Conservation (phyloP, 2,113 vertebrate genomes). For the Macquaria ambigua region DNA sequence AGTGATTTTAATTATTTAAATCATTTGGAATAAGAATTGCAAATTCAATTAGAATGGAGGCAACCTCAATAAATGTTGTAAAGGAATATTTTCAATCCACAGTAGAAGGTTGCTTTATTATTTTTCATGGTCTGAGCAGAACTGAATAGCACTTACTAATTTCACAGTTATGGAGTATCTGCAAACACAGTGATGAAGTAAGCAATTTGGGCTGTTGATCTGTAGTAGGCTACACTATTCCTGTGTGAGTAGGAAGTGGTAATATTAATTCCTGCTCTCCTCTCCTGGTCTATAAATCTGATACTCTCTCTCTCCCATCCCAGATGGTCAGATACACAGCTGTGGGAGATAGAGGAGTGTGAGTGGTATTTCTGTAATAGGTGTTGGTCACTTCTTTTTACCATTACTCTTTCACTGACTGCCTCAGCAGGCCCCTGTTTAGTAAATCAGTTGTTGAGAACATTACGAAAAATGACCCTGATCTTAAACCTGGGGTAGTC, state of each 20-base stretch:
- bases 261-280: conserved; percentile 71
- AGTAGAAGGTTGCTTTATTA: conserved; percentile 10
- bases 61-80: conserved; percentile 1
- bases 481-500: conserved; percentile 49
- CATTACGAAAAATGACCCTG: conserved; percentile 60
- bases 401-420: conserved; percentile 72
- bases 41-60: background rate
- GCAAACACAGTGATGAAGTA: conserved; percentile 47
- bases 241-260: conserved; percentile 66
- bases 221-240: conserved; percentile 42
- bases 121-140: conserved; percentile 13
- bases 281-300: conserved; percentile 65
- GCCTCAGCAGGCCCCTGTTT: conserved; percentile 64
- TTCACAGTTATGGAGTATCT: conserved; percentile 34
- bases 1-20: background rate
- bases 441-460: conserved; percentile 61
- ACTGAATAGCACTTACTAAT: conserved; percentile 36
- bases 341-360: conserved; percentile 37
- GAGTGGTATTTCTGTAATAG: conserved; percentile 64
- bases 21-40: background rate
- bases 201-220: conserved; percentile 55
- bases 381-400: conserved; percentile 58
- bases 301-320: conserved; percentile 58
- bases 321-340: conserved; percentile 52
- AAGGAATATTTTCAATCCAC: conserved; percentile 17